Evolutionary conservation across 2,888 invertebrate species (phyloP), one percentile per base, ranked within the genome.

Genomic region (Alviniconcha strummeri): DNA sequence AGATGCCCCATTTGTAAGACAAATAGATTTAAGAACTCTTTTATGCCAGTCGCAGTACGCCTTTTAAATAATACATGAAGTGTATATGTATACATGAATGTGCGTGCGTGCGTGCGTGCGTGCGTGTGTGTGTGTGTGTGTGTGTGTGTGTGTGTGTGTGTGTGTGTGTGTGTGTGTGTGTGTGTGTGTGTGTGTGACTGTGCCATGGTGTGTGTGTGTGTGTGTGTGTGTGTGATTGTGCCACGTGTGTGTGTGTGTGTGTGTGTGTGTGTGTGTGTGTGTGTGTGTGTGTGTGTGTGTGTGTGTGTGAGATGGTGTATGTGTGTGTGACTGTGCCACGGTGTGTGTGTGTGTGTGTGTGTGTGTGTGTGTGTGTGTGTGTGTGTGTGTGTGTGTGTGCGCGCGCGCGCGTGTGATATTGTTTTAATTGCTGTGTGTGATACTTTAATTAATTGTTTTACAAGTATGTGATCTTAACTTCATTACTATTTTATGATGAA

Each of bases 211-310:
- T 36, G 72, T 72, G 72, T 52, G 72, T 72, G 72, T 52, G 72
- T 72, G 72, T 5, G 52, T 72, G 72, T 6, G 52, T 72, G 72
- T 36, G 52, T 19, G 72, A 8, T 9, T 19, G 36, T 11, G 72
- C 8, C 11, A 11, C 11, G 60, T 60, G 11, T 60, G 60, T 60
- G 60, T 60, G 60, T 19, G 72, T 19, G 72, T 52, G 72, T 52
- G 72, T 72, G 52, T 72, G 72, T 52, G 72, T 72, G 72, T 52
- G 72, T 72, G 72, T 52, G 52, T 72, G 72, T 72, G 72, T 72
- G 72, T 72, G 72, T 72, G 72, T 36, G 52, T 36, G 72, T 72
- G 19, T 72, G 72, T 72, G 36, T 72, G 72, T 72, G 72, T 52
- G 72, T 8, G 72, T 72, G 72, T 72, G 72, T 72, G 72, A 9